phyloP scores from a whole-genome alignment of 2,888 invertebrate species.

The Drosophila kokeensis region DNA sequence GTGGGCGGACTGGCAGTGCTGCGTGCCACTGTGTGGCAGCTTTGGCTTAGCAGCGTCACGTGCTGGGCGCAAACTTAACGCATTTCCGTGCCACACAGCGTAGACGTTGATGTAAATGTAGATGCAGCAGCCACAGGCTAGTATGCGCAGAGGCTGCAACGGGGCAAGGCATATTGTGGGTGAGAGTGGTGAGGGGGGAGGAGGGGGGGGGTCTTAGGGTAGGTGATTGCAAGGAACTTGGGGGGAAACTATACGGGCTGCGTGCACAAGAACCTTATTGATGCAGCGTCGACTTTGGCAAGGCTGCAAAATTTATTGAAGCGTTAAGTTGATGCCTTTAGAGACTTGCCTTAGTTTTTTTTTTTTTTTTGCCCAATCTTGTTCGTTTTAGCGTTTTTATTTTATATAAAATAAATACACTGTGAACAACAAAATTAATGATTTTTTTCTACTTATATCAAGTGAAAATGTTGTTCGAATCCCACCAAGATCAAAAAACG shows the following conservation, averaged over 20 bases:
- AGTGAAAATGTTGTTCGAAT: background rate
- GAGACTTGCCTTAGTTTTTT: slow-evolving; percentile 61
- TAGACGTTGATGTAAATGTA: slow-evolving; percentile 30
- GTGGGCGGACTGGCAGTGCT: slow-evolving; percentile 50
- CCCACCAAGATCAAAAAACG: background rate
- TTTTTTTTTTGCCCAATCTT: background rate
- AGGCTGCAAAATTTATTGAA: slow-evolving; percentile 80
- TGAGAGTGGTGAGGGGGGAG: background rate
- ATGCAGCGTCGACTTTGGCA: slow-evolving; percentile 68
- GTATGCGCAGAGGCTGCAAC: background rate
- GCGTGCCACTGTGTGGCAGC: slow-evolving; percentile 78
- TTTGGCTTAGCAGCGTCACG: slow-evolving; percentile 78
- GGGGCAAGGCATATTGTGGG: background rate
- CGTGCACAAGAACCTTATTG: slow-evolving; percentile 83
- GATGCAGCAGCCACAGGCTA: slow-evolving; percentile 8
- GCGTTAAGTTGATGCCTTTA: slow-evolving; percentile 78
- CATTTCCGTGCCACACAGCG: slow-evolving; percentile 69
- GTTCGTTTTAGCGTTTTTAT: background rate
- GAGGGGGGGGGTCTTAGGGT: background rate
- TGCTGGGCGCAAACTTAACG: slow-evolving; percentile 81
- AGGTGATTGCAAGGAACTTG: background rate
- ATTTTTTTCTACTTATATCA: background rate
- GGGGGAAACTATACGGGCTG: slow-evolving; percentile 38
- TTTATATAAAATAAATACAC: slow-evolving; percentile 1
- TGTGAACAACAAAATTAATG: too few relatives aligned